These are phyloP conservation scores for Siniperca knerii DNA, from an alignment of 2,113 vertebrate genomes.

Conservation along the genomic window DNA sequence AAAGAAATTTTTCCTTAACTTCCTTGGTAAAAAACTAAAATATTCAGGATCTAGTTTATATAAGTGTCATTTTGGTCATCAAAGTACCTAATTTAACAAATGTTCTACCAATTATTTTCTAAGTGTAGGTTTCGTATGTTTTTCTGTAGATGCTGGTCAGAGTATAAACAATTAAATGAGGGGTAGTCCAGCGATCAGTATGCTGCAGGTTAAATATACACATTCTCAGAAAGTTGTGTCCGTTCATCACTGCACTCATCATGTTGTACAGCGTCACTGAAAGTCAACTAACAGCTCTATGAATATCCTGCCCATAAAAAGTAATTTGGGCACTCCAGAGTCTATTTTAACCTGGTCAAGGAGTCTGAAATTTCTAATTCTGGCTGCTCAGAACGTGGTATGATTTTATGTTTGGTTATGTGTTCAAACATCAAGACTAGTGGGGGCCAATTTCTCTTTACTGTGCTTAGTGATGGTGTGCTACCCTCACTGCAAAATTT, in stretches of 20 bases:
- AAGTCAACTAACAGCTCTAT: constrained; percentile 38
- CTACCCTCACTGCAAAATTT: not conserved
- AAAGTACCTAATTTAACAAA: not conserved
- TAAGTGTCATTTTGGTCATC: not conserved
- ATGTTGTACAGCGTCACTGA: not conserved
- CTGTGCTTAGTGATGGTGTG: not conserved
- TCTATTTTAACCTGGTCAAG: constrained; percentile 68
- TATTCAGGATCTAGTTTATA: not conserved
- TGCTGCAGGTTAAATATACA: constrained; percentile 27
- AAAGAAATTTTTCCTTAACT: not conserved
- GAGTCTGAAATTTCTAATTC: constrained; percentile 57
- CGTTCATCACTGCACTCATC: not conserved
- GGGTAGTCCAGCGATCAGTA: not conserved
- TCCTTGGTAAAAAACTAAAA: not conserved
- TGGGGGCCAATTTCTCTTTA: not conserved
- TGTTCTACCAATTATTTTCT: not conserved
- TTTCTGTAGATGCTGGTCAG: not conserved
- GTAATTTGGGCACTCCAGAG: constrained; percentile 54
- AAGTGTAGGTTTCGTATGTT: not conserved
- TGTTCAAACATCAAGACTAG: not conserved
- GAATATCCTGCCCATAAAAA: constrained; percentile 79
- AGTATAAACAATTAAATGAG: not conserved
- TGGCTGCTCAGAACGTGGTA: not conserved
- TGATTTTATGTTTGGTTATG: not conserved
- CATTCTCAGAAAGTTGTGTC: constrained; percentile 12